Conservation (phyloP, 2,888 invertebrate genomes). For the Gibbula magus region DNA sequence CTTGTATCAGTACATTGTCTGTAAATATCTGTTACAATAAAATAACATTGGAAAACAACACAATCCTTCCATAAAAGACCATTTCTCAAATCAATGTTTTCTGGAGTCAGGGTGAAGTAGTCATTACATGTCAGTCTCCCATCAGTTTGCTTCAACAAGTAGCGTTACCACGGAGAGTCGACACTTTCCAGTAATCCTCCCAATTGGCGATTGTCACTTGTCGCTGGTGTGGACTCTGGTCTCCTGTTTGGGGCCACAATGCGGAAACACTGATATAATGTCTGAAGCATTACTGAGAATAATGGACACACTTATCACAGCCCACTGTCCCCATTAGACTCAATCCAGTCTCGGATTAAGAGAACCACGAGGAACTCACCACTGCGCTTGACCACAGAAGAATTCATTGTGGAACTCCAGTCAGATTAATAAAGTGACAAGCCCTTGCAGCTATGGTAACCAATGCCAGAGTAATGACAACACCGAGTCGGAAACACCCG, state of each 20-base stretch:
- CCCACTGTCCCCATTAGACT: background rate
- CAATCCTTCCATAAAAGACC: too few species aligned
- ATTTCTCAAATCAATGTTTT: too few species aligned
- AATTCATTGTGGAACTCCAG: too few species aligned
- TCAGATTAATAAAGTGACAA: background rate
- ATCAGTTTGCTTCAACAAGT: background rate
- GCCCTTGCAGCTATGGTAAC: background rate
- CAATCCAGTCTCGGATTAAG: background rate
- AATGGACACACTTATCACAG: background rate
- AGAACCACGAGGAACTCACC: too few species aligned
- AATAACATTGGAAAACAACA: too few species aligned
- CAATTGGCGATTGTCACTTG: background rate
- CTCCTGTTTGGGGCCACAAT: background rate
- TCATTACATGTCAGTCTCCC: background rate
- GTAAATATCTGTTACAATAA: too few species aligned
- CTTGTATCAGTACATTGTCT: too few species aligned
- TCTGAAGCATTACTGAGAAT: background rate
- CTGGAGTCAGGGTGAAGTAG: too few species aligned
- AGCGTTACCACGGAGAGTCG: background rate
- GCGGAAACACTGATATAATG: background rate
- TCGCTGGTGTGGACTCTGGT: background rate
- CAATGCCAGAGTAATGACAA: background rate
- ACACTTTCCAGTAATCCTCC: conserved; percentile 3
- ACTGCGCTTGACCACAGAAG: too few species aligned
- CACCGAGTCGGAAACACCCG: background rate